Conservation (phyloP, 2,113 vertebrate genomes). For the Trematocara zebra region DNA sequence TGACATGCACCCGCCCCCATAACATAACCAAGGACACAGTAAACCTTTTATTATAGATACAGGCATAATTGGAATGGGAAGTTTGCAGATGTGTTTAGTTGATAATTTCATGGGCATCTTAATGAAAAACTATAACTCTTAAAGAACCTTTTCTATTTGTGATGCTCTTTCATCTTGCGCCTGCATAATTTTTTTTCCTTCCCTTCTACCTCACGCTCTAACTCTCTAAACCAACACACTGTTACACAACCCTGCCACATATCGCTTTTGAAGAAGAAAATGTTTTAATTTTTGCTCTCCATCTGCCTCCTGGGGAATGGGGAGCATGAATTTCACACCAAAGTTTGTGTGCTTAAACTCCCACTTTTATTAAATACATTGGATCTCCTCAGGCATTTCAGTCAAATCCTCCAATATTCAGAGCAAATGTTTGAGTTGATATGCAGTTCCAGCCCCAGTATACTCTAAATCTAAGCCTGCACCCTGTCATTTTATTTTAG, state of each 20-base stretch:
- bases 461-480: background rate
- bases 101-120: background rate
- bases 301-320: background rate
- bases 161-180: background rate
- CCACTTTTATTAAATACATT: constrained; percentile 4
- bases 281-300: background rate
- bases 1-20: background rate
- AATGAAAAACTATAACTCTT: background rate
- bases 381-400: constrained; percentile 5
- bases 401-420: background rate
- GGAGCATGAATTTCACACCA: constrained; percentile 1
- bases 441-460: background rate
- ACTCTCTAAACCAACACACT: background rate
- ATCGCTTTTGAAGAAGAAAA: background rate
- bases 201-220: background rate
- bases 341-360: background rate
- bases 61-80: background rate
- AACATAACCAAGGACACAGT: background rate
- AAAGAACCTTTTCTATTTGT: background rate
- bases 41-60: background rate
- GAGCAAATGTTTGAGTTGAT: constrained; percentile 21
- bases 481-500: background rate
- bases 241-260: background rate
- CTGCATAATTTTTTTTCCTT: background rate
- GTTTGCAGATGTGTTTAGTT: background rate